Base-by-base conservation (phyloP, 1,140 invertebrate genomes). In the Ephestia elutella region DNA sequence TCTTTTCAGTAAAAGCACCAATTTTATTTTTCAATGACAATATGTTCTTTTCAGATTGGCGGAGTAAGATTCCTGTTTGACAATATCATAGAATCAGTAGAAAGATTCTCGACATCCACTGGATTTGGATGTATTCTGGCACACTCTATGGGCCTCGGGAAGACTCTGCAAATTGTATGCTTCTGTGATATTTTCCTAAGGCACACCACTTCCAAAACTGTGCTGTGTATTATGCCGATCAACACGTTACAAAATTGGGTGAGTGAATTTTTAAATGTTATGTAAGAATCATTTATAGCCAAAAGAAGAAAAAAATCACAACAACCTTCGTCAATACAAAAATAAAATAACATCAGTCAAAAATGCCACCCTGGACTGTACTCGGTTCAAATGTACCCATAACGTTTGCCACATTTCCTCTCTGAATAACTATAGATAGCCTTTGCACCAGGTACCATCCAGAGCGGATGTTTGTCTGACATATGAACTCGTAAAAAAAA, bases 141-240 rank as follows among this genome's bases (percentile, higher is more conserved):
- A 5, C 98, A 99, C 90, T 98, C 97, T 18, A 99, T 99, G 98
- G 98, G 98, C 0, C 90, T 99, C 15, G 98, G 98, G n/a, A 99
- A 99, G 90, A 99, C 98, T 0, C 90, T 99, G 48, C 98, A 99
- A 90, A 94, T 99, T 49, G 95, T 99, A 25, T 96, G 96, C 66
- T 99, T 99, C 89, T 96, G 95, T 78, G 97, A 99, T 88, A 94
- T 99, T 65, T 99, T 99, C 89, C 91, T 99, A 67, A 90, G 97
- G 54, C 93, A 96, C 76, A 98, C 97, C 0, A 91, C 91, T n/a
- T 95, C 95, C 5, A 96, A 93, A 77, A 95, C 94, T 30, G 96
- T 99, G 3, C 86, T 99, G 8, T 97, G 97, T 75, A 99, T 99
- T 66, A 98, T 99, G 91, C 98, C 98, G 0, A 99, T 99, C 57